Base-by-base conservation (phyloP, 2,113 vertebrate species). In the Malurus melanocephalus region DNA sequence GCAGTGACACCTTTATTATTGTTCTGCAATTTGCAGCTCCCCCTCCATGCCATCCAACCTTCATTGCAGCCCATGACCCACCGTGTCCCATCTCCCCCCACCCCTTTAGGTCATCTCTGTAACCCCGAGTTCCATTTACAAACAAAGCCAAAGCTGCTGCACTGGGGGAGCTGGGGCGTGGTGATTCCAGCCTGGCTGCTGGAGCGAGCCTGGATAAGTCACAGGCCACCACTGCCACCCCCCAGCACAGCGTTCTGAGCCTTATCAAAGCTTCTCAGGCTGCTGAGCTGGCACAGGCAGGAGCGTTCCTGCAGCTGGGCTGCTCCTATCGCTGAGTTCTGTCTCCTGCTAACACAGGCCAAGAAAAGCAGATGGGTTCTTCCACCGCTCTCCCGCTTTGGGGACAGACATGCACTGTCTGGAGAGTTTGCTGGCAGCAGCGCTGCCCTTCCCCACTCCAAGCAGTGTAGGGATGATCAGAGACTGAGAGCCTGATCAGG, bases 231-330 rank as follows among this genome's bases (percentile, higher is more conserved):
- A 6, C 45, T 83, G 85, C 11, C 57, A 57, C 74, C 69, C 5
- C 18, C 43, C 53, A 60, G 64, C 1, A 0, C 0, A 0, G 56
- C 1, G 0, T 62, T 68, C 48, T 32, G 32, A 68, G 51, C n/a
- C 43, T 95, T 96, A 96, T 95, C 94, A 22, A 56, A 46, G 46
- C 33, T 61, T 27, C 77, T 73, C 83, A 79, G 74, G 59, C 60
- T 79, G 77, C 88, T 23, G 14, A 18, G 35, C 18, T 68, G 85
- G 91, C 76, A 83, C 20, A 52, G 65, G 40, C 59, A 62, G 71
- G 33, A 45, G 40, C 3, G 17, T 16, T 73, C 22, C 80, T 57
- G 52, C 81, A 86, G 46, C 65, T 57, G 73, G 73, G 46, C 85
- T 83, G 35, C 77, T 62, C 33, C 49, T 84, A 20, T 73, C 46